Base-by-base conservation (phyloP, 2,888 invertebrate species). In the Sinopyrophorus schimmeli region DNA sequence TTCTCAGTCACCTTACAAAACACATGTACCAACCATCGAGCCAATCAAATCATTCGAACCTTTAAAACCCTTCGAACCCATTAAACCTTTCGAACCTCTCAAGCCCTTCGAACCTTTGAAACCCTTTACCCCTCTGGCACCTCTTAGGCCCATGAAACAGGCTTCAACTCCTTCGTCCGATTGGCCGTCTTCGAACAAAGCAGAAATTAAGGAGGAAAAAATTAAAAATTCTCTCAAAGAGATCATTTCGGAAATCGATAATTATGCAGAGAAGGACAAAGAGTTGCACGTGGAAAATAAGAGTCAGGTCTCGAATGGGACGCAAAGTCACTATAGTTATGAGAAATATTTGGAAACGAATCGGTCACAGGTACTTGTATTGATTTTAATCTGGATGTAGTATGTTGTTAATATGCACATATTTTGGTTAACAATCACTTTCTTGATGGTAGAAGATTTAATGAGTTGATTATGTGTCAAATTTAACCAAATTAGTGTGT, bases 171-270 rank as follows among this genome's bases (percentile, higher is more conserved):
- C 18, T 15, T 15, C 20, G 9, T 18, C 40, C 1, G 10, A 38
- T 14, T n/a, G 9, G n/a, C 27, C 39, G 15, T 18, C 38, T 2
- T 23, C 34, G 11, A 38, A 38, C 6, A 53, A 57, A 14, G 58
- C 60, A 1, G 73, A 78, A 66, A 77, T 78, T 43, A 72, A 76
- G 58, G 77, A 79, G 62, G 79, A 77, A 54, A 76, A 72, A 58
- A 76, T 80, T 46, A 79, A 78, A 58, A 79, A 77, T 61, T 76
- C 78, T 9, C 68, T 81, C 41, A 79, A 79, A 57, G 79, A 81
- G 61, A 81, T 81, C 39, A 81, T 81, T 57, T 80, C 78, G 17
- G 80, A 81, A 69, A 76, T 81, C 63, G 81, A 81, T 66, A 74
- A 72, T 32, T 80, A 77, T 54, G 80, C 77, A 16, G 77, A 75